Conservation (phyloP, 2,888 invertebrate genomes). For the Lumbricus terrestris region DNA sequence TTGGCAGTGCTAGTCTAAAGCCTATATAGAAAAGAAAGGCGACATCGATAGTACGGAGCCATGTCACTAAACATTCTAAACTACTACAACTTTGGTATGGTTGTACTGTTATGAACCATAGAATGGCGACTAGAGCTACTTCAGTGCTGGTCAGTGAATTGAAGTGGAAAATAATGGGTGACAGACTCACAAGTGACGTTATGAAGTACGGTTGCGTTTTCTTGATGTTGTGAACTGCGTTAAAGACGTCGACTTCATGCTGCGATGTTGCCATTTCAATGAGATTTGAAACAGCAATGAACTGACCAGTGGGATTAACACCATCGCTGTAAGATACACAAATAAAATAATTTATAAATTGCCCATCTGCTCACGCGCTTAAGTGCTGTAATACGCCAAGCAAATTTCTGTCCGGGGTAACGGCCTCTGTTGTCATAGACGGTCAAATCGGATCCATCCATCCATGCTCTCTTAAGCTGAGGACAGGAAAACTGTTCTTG, state of each 20-base stretch:
- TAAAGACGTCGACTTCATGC: constrained; percentile 6
- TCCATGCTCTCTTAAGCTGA: too few relatives aligned
- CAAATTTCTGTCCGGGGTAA: too few relatives aligned
- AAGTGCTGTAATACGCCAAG: too few relatives aligned
- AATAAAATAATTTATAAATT: background rate
- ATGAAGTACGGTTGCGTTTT: background rate
- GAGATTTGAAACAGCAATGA: constrained; percentile 9
- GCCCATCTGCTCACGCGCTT: too few relatives aligned
- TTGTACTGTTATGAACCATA: background rate
- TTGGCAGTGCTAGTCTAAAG: too few relatives aligned
- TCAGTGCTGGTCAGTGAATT: background rate
- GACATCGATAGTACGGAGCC: too few relatives aligned
- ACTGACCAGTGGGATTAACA: constrained; percentile 3
- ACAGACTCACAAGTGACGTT: background rate
- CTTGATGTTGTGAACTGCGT: constrained; percentile 7
- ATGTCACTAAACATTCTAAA: too few relatives aligned
- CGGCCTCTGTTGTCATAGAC: too few relatives aligned
- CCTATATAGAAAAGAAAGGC: too few relatives aligned
- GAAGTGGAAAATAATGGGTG: background rate
- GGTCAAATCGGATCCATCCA: too few relatives aligned
- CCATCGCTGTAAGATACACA: background rate
- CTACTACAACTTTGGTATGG: background rate
- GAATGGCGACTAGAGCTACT: background rate
- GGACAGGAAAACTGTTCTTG: too few relatives aligned
- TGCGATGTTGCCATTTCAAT: background rate